These are phyloP conservation scores for Cataglyphis livida DNA, from an alignment of 2,888 invertebrate species.

Conservation along the genomic window DNA sequence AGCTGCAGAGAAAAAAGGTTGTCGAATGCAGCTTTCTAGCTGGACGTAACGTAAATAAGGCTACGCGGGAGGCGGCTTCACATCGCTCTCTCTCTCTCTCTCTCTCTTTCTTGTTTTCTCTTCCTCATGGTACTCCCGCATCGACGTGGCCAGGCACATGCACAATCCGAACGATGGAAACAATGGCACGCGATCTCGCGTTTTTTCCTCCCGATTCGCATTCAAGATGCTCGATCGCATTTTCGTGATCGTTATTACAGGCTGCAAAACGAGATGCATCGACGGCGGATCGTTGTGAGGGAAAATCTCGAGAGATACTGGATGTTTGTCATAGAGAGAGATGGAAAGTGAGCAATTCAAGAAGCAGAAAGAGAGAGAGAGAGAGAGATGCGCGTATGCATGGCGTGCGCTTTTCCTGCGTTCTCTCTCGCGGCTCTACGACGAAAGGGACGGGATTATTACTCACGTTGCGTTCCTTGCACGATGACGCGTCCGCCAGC, in stretches of 20 bases:
- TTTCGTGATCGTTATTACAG: neutral
- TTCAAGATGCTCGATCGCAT: conserved; percentile 6
- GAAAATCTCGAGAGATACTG: neutral
- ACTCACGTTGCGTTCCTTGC: conserved; percentile 69
- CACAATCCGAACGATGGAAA: conserved; percentile 9
- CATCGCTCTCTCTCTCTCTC: conserved; percentile 5
- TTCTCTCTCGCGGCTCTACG: neutral
- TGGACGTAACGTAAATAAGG: conserved; percentile 61
- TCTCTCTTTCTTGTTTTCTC: neutral
- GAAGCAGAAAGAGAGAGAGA: neutral
- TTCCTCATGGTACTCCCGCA: conserved; percentile 34
- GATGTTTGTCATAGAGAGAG: neutral
- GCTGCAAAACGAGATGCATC: neutral
- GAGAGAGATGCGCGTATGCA: conserved; percentile 35
- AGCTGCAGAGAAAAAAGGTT: neutral
- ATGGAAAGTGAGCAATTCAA: neutral
- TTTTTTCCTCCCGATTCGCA: conserved; percentile 3
- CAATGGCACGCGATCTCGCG: conserved; percentile 41
- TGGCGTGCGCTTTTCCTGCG: neutral
- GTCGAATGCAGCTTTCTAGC: conserved; percentile 74
- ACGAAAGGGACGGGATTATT: conserved; percentile 28
- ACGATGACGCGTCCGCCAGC: conserved; percentile 49
- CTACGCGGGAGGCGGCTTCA: conserved; percentile 15
- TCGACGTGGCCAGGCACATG: conserved; percentile 52
- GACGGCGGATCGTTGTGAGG: neutral